Percentiles rank a stretch among this genome's conserved stretches.
Conservation (phyloP, 2,888 invertebrate genomes). For the Heliconius ethilla region DNA sequence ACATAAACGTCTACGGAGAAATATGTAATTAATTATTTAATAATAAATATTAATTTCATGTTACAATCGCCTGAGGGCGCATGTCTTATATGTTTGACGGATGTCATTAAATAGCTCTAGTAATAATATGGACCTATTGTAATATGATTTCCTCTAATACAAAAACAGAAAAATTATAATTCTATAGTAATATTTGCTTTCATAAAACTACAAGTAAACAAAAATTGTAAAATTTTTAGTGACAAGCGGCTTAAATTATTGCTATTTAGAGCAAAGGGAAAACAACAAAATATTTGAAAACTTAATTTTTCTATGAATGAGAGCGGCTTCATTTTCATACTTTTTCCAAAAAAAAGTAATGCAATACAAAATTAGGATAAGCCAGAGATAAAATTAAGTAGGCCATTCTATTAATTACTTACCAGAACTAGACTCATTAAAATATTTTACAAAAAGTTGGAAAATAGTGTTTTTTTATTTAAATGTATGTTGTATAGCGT, state of each 20-base stretch:
- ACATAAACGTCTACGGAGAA: background rate
- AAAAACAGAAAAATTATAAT: background rate
- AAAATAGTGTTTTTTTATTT: constrained; percentile 14
- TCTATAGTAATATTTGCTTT: background rate
- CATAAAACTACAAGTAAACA: background rate
- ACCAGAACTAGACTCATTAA: constrained; percentile 10
- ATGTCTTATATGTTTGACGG: background rate
- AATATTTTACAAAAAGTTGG: constrained; percentile 2
- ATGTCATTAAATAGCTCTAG: background rate
- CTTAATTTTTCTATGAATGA: background rate
- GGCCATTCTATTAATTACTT: constrained; percentile 18
- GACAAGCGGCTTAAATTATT: background rate
- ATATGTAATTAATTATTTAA: constrained; percentile 2
- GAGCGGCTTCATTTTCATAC: background rate
- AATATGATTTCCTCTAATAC: background rate
- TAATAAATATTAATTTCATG: constrained; percentile 1
- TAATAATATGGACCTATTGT: background rate
- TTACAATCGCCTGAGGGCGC: background rate
- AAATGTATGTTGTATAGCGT: constrained; percentile 22
- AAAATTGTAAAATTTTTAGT: background rate
- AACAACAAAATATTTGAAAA: background rate
- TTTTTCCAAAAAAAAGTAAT: background rate
- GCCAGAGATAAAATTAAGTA: constrained; percentile 9
- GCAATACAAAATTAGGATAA: background rate
- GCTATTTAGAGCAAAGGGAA: constrained; percentile 1